phyloP scores from a whole-genome alignment of 2,888 invertebrate genomes.

The Capitulum mitella region DNA sequence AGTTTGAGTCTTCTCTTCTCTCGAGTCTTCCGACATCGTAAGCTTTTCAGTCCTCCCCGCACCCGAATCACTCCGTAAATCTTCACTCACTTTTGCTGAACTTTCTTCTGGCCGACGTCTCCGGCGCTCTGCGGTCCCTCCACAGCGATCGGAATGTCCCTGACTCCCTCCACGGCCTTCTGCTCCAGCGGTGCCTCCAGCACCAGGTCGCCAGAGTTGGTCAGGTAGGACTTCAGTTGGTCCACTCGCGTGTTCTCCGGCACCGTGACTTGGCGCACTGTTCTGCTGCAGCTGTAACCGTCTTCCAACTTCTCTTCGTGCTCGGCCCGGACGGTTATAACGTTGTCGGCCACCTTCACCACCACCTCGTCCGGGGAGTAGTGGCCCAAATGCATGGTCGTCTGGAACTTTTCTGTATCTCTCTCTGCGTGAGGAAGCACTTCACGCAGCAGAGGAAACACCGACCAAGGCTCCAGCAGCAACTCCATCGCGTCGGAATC shows the following conservation, averaged over 20 bases:
- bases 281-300: background rate
- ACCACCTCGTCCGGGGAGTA: background rate
- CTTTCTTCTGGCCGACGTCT: background rate
- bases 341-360: conserved; percentile 1
- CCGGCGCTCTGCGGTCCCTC: background rate
- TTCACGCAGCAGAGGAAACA: background rate
- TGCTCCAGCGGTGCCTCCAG: background rate
- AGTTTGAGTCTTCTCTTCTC: too few relatives aligned
- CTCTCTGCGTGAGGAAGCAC: background rate
- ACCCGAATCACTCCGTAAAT: background rate
- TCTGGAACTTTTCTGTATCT: background rate
- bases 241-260: background rate
- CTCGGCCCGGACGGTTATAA: background rate
- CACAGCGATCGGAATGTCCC: background rate
- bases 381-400: background rate
- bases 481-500: background rate
- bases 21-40: too few relatives aligned
- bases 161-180: background rate
- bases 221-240: background rate
- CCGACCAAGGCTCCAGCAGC: background rate
- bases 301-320: background rate
- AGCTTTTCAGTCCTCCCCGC: too few relatives aligned
- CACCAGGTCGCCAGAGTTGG: background rate
- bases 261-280: background rate
- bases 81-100: background rate